Evolutionary conservation across 2,113 vertebrate genomes (phyloP).

Genomic region (Ophthalmolycus amberensis): DNA sequence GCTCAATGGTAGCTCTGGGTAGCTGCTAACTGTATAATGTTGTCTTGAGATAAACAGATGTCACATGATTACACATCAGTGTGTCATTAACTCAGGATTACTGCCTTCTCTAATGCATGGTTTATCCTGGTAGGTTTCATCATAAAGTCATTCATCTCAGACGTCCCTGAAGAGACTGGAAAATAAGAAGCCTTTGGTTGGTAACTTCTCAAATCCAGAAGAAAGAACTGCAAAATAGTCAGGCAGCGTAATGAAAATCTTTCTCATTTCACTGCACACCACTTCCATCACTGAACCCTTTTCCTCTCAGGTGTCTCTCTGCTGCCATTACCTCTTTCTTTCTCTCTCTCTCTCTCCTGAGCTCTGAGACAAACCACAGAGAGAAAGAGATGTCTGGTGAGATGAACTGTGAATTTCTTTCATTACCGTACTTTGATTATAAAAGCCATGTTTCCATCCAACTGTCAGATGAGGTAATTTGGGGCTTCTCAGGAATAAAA

Average conservation of each 20-base stretch:
- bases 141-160: not conserved
- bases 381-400: not conserved
- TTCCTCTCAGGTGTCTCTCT: not conserved
- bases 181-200: not conserved
- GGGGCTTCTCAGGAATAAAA: no score
- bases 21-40: not conserved
- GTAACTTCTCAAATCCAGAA: not conserved
- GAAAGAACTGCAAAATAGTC: not conserved
- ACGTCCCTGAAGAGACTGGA: not conserved
- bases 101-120: not conserved
- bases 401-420: not conserved
- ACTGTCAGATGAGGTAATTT: not conserved
- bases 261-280: slow-evolving; percentile 6
- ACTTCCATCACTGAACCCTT: not conserved
- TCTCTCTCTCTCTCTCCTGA: not conserved
- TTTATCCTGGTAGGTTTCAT: not conserved
- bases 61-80: not conserved
- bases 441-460: not conserved
- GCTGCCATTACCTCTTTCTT: not conserved
- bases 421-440: not conserved
- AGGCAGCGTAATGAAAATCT: not conserved
- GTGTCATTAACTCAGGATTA: slow-evolving; percentile 4
- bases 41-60: not conserved
- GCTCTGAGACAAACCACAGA: not conserved
- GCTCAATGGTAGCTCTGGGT: not conserved